Percentiles rank a stretch among this genome's conserved stretches.
phyloP scores from a whole-genome alignment of 2,888 invertebrate species.

The Actias luna region DNA sequence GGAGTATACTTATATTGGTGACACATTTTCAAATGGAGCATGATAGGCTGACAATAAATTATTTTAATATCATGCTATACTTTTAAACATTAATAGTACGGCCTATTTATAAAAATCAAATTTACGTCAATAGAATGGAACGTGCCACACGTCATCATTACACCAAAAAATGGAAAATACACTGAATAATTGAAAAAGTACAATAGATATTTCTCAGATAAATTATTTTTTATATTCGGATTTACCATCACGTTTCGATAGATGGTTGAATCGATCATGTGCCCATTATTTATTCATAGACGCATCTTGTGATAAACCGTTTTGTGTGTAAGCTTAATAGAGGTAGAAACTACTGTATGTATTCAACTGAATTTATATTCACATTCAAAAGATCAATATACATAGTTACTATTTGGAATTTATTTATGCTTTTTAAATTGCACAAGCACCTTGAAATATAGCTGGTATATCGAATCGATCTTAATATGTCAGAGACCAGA shows the following conservation, averaged over 20 bases:
- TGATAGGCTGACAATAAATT: too few relatives aligned
- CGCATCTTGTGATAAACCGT: neutral
- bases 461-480: neutral
- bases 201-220: neutral
- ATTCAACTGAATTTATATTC: neutral
- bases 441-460: neutral
- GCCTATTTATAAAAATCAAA: too few relatives aligned
- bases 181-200: neutral
- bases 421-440: neutral
- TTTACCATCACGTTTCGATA: neutral
- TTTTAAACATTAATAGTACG: too few relatives aligned
- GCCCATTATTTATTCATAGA: neutral
- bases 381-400: neutral
- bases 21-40: too few relatives aligned
- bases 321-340: neutral
- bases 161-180: too few relatives aligned
- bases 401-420: neutral
- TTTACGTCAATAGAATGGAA: too few relatives aligned
- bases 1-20: too few relatives aligned
- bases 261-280: conserved; percentile 1
- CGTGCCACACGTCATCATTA: too few relatives aligned
- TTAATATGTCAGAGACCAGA: neutral
- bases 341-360: neutral
- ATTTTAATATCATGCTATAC: too few relatives aligned
- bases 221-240: neutral